Percentiles rank a stretch among this genome's conserved stretches.
Evolutionary conservation across 2,888 invertebrate genomes (phyloP).

Genomic region (Tenthredo distinguenda): DNA sequence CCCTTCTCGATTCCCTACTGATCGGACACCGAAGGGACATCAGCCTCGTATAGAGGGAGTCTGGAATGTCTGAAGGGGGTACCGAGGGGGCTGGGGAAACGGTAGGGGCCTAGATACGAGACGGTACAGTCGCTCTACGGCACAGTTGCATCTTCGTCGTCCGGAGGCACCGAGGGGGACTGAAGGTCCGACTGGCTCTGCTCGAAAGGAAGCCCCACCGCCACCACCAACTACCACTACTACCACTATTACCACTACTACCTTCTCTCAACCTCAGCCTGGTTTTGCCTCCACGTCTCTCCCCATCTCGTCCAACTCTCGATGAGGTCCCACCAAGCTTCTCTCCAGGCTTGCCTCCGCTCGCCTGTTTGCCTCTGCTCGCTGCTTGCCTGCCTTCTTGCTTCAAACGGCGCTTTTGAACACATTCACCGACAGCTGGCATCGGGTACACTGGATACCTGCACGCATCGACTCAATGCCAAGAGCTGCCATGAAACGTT

Average conservation of each 20-base stretch:
- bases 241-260: constrained; percentile 33
- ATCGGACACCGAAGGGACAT: constrained; percentile 31
- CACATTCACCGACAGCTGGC: constrained; percentile 77
- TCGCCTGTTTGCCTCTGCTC: constrained; percentile 58
- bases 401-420: constrained; percentile 74
- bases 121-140: constrained; percentile 40
- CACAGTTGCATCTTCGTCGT: constrained; percentile 51
- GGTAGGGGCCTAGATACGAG: constrained; percentile 51
- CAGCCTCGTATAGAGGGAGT: constrained; percentile 22
- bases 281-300: constrained; percentile 12
- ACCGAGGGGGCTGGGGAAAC: constrained; percentile 42
- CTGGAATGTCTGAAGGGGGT: constrained; percentile 40
- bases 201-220: constrained; percentile 47
- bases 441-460: constrained; percentile 67
- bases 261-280: background rate
- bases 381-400: constrained; percentile 71
- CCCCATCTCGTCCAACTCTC: constrained; percentile 15
- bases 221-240: constrained; percentile 29
- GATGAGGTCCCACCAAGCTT: constrained; percentile 14
- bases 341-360: constrained; percentile 52
- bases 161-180: constrained; percentile 52
- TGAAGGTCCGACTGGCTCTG: constrained; percentile 42
- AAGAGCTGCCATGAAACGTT: constrained; percentile 62
- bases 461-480: constrained; percentile 49
- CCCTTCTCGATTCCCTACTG: background rate